Base-by-base conservation (phyloP, 2,797 vertebrate genomes). In the Sus cebifrons region DNA sequence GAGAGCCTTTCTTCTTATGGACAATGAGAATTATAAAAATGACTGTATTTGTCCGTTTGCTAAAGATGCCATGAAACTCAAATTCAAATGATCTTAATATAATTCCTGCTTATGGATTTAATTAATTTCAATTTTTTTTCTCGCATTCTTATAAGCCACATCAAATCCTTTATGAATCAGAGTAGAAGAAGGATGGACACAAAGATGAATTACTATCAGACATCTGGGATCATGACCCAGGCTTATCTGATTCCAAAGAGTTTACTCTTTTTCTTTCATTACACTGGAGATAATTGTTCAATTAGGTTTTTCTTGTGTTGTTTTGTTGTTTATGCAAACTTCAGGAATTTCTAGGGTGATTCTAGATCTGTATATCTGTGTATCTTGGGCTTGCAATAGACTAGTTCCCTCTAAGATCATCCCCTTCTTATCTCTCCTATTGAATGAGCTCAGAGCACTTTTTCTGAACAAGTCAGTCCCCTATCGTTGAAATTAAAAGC, bases 61-160 rank as follows among this genome's bases (percentile, higher is more conserved):
- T 67, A 86, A 92, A 87, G 49, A 94, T 68, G 29, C n/a, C 56
- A 92, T 3, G 7, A 92, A 93, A 92, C 52, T 95, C 82, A 79
- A 65, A 56, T 56, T 85, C 56, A 77, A 90, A 87, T 32, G 49
- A 52, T 78, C 40, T 64, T 68, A 84, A 62, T 12, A 79, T 17
- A 84, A 73, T 79, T 21, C 23, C 67, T 75, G 17, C 20, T 79
- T 40, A 23, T 10, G 16, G 44, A 79, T 68, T 95, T 87, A 73
- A 91, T 77, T 86, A 27, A 73, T 90, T 62, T 95, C 71, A 32
- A 32, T 73, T 7, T 58, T 90, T 64, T 86, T 74, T 62, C 40
- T 62, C 68, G 3, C 23, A 17, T 79, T 85, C 56, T 84, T 27
- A 18, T 32, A 94, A 93, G n/a, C 23, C 36, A 92, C 49, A 86